Evolutionary conservation across 2,888 invertebrate genomes (phyloP), one percentile per base, ranked within the genome.

Genomic region (Drosophila heteroneura): DNA sequence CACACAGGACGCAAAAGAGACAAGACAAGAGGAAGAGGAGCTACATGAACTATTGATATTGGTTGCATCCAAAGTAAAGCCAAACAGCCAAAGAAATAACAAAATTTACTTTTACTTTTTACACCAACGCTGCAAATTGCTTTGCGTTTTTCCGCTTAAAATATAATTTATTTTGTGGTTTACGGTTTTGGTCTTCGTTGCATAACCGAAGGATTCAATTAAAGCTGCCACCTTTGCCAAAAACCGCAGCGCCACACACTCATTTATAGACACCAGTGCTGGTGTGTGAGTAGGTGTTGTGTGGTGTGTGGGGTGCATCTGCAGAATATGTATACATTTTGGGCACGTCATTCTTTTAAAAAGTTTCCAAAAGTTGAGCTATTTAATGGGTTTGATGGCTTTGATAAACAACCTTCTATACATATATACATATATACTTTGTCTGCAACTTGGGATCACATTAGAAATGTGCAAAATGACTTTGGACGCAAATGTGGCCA

Each of bases 121-220:
- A 28, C 41, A 57, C 76, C 83, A 66, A 69, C 53, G 39, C 62
- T 76, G 56, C 59, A 82, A 87, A 89, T 73, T 80, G 77, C 72
- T 68, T 77, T 47, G 67, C 35, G 64, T 74, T 81, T 76, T 70
- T 72, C 56, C 76, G 71, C 66, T 80, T 86, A 80, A 79, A 77
- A 79, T 83, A 83, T 82, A 89, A 89, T 82, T 85, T 84, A 49
- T 79, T 74, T 69, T 66, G 79, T 49, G 73, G 84, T 67, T 64
- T n/a, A 14, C 68, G 59, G 39, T 58, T 61, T 69, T 41, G 47
- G 60, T 61, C 33, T 52, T 52, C 35, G 59, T 59, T 70, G 73
- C 82, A 82, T 65, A 76, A 74, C 70, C 88, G 60, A 74, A 68
- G 83, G 74, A 85, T 88, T 87, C 90, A 85, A 85, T 85, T 85